Evolutionary conservation across 2,797 vertebrate species (phyloP).

Genomic region (Gymnopithys bicolor): DNA sequence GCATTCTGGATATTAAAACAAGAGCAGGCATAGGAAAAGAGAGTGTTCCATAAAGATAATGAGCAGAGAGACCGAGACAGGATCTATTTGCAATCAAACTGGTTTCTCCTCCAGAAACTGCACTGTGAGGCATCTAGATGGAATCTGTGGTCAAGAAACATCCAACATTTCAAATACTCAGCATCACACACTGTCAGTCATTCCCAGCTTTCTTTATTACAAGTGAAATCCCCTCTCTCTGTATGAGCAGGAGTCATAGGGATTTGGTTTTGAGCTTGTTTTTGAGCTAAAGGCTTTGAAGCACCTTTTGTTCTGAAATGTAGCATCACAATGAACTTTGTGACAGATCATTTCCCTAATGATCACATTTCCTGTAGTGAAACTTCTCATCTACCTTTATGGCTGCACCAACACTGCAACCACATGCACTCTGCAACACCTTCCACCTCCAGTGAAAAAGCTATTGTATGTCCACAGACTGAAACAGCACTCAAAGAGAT

Average conservation of each 20-base stretch:
- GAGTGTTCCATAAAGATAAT: neutral
- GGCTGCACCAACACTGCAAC: neutral
- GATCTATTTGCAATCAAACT: neutral
- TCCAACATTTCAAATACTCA: slow-evolving; percentile 24
- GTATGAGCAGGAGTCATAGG: neutral
- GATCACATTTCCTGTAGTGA: slow-evolving; percentile 32
- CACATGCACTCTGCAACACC: neutral
- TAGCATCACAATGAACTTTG: neutral
- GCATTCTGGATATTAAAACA: neutral
- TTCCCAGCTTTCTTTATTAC: neutral
- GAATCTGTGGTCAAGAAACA: neutral
- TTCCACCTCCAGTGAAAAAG: neutral
- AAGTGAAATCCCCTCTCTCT: slow-evolving; percentile 13
- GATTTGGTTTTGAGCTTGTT: slow-evolving; percentile 17
- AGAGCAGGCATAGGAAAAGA: neutral
- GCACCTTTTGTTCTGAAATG: slow-evolving; percentile 11
- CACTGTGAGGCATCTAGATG: neutral
- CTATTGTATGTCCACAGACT: neutral
- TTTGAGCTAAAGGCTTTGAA: slow-evolving; percentile 52
- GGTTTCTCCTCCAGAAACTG: neutral
- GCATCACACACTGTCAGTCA: neutral
- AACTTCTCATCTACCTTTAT: neutral
- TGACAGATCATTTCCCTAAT: slow-evolving; percentile 43
- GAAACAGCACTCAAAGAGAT: neutral
- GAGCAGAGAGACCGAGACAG: neutral